Evolutionary conservation across 2,888 invertebrate species (phyloP).

Genomic region (Hedya salicella): DNA sequence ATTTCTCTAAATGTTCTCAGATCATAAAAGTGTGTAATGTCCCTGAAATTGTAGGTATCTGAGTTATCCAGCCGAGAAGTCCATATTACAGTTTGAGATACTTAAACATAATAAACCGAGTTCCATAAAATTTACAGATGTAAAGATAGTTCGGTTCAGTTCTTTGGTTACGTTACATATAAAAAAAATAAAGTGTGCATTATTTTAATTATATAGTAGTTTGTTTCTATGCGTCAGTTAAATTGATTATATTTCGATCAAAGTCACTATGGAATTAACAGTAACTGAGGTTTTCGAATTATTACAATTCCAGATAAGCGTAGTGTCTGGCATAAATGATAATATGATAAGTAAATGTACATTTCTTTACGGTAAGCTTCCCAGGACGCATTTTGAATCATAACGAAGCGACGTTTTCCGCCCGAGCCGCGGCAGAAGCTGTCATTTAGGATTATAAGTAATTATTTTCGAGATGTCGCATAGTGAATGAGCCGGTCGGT

Average conservation of each 20-base stretch:
- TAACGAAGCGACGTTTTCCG: constrained; percentile 22
- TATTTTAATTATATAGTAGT: too few relatives aligned
- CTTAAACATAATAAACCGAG: too few relatives aligned
- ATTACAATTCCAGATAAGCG: neutral
- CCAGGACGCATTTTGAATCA: constrained; percentile 12
- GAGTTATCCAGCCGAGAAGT: neutral
- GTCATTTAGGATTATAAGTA: constrained; percentile 42
- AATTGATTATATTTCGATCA: too few relatives aligned
- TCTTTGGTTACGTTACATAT: too few relatives aligned
- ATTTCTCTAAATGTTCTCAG: neutral
- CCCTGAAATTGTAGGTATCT: neutral
- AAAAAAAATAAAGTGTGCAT: too few relatives aligned
- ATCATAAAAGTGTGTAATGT: neutral
- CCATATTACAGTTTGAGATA: neutral
- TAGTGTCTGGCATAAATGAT: neutral
- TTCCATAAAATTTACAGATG: too few relatives aligned
- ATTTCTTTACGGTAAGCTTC: constrained; percentile 9
- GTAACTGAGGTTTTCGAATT: too few relatives aligned
- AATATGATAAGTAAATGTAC: neutral
- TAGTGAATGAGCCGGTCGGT: constrained; percentile 20
- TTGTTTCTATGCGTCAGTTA: too few relatives aligned
- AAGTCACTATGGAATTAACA: too few relatives aligned
- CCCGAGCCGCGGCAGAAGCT: constrained; percentile 30
- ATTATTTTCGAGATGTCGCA: constrained; percentile 38
- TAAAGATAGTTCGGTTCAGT: too few relatives aligned